Percentiles rank a stretch among this genome's conserved stretches.
phyloP scores from a whole-genome alignment of 2,797 vertebrate genomes.

The Coendou prehensilis region DNA sequence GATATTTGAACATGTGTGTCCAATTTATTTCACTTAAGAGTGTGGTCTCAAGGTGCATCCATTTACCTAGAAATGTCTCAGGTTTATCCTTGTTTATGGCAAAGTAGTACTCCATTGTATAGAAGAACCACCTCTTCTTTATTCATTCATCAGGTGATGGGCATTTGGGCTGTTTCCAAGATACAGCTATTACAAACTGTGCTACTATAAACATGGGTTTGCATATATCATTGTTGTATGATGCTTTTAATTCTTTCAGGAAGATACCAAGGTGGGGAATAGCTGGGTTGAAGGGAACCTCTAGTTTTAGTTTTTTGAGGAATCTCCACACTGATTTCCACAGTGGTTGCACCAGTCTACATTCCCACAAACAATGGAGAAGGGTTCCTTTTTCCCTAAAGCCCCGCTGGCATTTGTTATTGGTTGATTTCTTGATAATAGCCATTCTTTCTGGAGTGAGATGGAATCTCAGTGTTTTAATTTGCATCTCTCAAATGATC shows the following conservation, averaged over 20 bases:
- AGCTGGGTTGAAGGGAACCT: neutral
- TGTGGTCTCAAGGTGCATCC: neutral
- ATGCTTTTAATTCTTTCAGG: neutral
- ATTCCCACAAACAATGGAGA: neutral
- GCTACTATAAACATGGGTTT: neutral
- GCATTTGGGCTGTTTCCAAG: neutral
- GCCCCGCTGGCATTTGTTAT: neutral
- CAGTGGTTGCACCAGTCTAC: neutral
- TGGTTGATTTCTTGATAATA: neutral
- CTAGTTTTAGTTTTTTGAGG: neutral
- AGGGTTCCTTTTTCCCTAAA: neutral
- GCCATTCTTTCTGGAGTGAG: neutral
- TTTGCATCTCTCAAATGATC: neutral
- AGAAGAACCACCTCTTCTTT: neutral
- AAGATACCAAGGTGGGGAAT: neutral
- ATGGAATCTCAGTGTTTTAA: neutral
- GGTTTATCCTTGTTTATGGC: neutral
- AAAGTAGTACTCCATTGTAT: neutral
- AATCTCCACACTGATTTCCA: neutral
- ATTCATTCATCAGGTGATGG: neutral
- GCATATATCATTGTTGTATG: neutral
- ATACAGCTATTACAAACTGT: neutral
- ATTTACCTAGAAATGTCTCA: neutral
- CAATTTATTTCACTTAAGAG: neutral
- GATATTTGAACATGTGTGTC: neutral